Evolutionary conservation across 2,797 vertebrate genomes (phyloP).

Genomic region (Propithecus perrieri): DNA sequence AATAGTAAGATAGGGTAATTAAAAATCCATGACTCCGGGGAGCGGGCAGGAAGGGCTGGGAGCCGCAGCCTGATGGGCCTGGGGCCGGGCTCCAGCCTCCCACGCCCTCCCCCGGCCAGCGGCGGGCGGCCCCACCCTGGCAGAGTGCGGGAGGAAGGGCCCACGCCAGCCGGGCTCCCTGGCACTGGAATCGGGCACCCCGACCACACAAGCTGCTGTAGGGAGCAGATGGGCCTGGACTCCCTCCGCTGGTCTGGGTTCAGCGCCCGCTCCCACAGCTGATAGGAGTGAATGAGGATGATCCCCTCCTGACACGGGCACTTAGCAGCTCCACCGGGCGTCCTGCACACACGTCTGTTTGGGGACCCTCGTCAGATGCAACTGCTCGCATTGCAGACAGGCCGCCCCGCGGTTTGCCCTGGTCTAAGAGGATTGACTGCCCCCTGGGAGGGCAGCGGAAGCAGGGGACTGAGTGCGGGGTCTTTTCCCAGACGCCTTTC

Average conservation of each 20-base stretch:
- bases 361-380: background rate
- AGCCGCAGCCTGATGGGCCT: background rate
- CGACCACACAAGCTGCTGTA: background rate
- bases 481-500: background rate
- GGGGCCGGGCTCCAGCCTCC: background rate
- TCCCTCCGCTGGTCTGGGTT: background rate
- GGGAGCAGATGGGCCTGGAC: rapidly evolving
- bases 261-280: background rate
- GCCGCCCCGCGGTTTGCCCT: background rate
- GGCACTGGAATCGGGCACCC: background rate
- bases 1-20: background rate
- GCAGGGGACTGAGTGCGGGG: background rate
- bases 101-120: background rate
- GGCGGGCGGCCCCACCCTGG: background rate
- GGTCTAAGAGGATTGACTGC: background rate
- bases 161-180: background rate
- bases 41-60: background rate
- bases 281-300: background rate
- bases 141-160: background rate
- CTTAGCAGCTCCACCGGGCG: background rate
- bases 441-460: background rate
- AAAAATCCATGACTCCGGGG: background rate
- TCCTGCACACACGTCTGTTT: background rate
- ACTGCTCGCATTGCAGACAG: background rate
- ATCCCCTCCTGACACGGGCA: background rate